A percentile compares a stretch with the other conserved stretches of the same genome.
Evolutionary conservation across 2,797 vertebrate genomes (phyloP).

Genomic region (Macroramphosus scolopax): DNA sequence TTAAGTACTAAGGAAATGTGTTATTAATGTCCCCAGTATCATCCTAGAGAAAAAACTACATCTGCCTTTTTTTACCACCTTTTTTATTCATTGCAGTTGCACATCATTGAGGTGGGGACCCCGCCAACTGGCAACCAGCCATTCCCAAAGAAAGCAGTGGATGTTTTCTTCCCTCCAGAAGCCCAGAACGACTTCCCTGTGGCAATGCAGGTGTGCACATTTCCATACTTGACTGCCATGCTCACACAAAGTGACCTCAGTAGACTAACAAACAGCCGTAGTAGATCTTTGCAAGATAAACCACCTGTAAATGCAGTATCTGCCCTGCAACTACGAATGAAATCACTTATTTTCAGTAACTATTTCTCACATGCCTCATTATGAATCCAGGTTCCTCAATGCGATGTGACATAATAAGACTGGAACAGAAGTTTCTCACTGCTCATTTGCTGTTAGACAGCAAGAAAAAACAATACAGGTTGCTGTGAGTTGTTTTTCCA

Average conservation of each 20-base stretch:
- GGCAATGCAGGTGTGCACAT: conserved; percentile 90
- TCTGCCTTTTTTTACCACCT: neutral
- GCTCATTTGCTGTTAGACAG: too few species aligned
- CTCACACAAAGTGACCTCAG: neutral
- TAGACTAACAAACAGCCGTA: neutral
- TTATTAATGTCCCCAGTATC: too few species aligned
- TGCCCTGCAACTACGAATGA: too few species aligned
- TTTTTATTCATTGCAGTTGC: conserved; percentile 77
- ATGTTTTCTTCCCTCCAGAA: conserved; percentile 98
- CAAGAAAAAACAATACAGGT: too few species aligned
- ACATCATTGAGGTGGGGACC: conserved; percentile 98
- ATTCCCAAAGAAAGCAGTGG: conserved; percentile 98
- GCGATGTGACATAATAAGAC: neutral
- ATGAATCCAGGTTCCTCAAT: neutral
- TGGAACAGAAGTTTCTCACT: too few species aligned
- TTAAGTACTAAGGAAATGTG: neutral
- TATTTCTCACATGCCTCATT: too few species aligned
- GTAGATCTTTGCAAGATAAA: neutral
- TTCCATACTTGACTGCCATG: neutral
- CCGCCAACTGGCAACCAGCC: conserved; percentile 96
- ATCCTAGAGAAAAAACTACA: too few species aligned
- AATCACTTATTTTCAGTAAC: too few species aligned
- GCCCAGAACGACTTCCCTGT: conserved; percentile 98
- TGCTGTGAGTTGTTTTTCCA: too few species aligned
- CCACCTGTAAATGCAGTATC: too few species aligned